Evolutionary conservation across 2,113 vertebrate species (phyloP).

Genomic region (Natator depressus): DNA sequence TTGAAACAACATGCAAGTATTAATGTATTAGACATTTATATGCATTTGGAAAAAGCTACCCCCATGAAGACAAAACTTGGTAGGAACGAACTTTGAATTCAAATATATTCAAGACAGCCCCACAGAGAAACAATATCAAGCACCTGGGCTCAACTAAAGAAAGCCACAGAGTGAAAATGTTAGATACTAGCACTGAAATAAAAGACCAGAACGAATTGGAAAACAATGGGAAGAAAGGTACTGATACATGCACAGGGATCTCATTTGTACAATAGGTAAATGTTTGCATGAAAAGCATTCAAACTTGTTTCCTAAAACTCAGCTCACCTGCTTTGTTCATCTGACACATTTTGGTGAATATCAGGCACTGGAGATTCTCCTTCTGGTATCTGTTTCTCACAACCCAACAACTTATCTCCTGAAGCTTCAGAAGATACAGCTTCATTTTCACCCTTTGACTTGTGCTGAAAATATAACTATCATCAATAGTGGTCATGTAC

Average conservation of each 20-base stretch:
- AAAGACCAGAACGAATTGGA: not conserved
- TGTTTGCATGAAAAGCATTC: not conserved
- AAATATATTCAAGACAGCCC: not conserved
- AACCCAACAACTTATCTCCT: slow-evolving; percentile 17
- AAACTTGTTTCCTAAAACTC: slow-evolving; percentile 24
- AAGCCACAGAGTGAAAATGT: not conserved
- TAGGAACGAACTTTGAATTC: not conserved
- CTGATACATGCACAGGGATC: not conserved
- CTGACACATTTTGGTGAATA: slow-evolving; percentile 5
- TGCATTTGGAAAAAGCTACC: not conserved
- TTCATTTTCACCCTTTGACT: slow-evolving; percentile 61
- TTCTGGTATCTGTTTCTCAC: slow-evolving; percentile 29
- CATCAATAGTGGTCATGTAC: not conserved
- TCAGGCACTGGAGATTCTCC: slow-evolving; percentile 6
- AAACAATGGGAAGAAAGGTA: not conserved
- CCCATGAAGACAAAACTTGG: not conserved
- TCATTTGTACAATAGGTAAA: not conserved
- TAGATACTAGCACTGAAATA: not conserved
- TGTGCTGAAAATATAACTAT: slow-evolving; percentile 42
- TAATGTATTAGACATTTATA: not conserved
- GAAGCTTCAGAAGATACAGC: slow-evolving; percentile 27
- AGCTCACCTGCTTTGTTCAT: slow-evolving; percentile 70
- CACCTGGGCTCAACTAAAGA: not conserved
- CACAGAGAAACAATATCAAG: not conserved
- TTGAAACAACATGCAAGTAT: not conserved